Evolutionary conservation across 2,888 invertebrate species (phyloP).

Genomic region (Branchipolynoe longqiensis): DNA sequence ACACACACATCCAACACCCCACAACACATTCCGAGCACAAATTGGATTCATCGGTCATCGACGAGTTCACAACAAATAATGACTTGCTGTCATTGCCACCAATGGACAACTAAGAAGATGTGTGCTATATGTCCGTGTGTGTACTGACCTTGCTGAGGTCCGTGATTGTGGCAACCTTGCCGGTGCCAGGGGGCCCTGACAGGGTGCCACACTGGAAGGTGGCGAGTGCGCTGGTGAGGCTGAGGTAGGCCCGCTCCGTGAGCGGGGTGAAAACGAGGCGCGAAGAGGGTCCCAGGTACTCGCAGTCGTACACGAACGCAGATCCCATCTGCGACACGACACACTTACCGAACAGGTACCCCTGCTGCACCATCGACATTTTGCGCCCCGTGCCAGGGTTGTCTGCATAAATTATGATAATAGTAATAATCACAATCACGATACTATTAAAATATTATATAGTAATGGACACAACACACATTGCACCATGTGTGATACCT

Average conservation of each 20-base stretch:
- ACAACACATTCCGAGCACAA: too few relatives aligned
- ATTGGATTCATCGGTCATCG: too few relatives aligned
- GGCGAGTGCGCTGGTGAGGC: slow-evolving; percentile 77
- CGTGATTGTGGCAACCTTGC: slow-evolving; percentile 79
- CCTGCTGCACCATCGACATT: slow-evolving; percentile 76
- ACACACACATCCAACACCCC: too few relatives aligned
- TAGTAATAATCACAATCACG: too few relatives aligned
- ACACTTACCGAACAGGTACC: slow-evolving; percentile 78
- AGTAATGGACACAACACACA: too few relatives aligned
- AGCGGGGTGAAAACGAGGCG: slow-evolving; percentile 78
- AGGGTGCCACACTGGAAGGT: slow-evolving; percentile 79
- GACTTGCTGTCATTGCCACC: too few relatives aligned
- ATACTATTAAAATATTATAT: too few relatives aligned
- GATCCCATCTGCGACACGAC: slow-evolving; percentile 77
- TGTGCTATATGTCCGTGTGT: too few relatives aligned
- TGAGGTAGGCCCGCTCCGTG: slow-evolving; percentile 78
- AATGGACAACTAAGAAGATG: too few relatives aligned
- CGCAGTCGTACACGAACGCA: slow-evolving; percentile 78
- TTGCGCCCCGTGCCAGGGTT: slow-evolving; percentile 57
- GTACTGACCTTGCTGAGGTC: slow-evolving; percentile 78
- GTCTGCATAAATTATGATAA: slow-evolving; percentile 17
- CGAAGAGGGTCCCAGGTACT: slow-evolving; percentile 76
- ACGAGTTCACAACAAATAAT: too few relatives aligned
- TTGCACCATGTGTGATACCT: too few relatives aligned
- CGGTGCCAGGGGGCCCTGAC: slow-evolving; percentile 77